Conservation (phyloP, 2,113 vertebrate genomes). For the Apteryx mantelli region DNA sequence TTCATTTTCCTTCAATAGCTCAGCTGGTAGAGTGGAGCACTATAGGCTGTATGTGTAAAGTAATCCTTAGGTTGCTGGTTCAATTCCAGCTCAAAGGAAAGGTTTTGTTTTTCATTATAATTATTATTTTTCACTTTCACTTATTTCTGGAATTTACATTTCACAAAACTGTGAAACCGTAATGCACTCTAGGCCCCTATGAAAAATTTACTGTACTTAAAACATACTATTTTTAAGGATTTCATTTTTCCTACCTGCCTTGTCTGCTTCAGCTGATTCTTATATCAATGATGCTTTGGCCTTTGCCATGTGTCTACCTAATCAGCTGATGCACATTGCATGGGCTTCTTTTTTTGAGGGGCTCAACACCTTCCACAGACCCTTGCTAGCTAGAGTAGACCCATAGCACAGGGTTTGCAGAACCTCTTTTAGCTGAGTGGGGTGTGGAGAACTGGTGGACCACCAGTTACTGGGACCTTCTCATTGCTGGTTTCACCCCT, state of each 20-base stretch:
- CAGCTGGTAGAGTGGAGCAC: slow-evolving; percentile 91
- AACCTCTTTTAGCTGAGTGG: neutral
- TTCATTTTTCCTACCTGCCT: neutral
- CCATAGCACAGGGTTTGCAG: neutral
- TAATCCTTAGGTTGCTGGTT: slow-evolving; percentile 57
- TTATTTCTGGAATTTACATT: neutral
- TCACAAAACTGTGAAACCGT: neutral
- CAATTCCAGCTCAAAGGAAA: slow-evolving; percentile 37
- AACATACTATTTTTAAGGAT: neutral
- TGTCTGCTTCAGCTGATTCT: neutral
- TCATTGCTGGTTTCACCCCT: neutral
- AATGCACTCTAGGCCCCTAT: fast-evolving
- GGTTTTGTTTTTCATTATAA: neutral
- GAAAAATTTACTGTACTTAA: neutral
- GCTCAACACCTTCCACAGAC: neutral
- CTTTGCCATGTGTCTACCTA: neutral
- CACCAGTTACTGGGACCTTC: neutral
- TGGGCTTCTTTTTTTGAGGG: neutral
- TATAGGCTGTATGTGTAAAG: slow-evolving; percentile 70
- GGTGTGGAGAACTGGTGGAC: neutral
- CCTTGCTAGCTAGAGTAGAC: neutral
- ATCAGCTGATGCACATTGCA: neutral
- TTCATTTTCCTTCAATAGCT: slow-evolving; percentile 84
- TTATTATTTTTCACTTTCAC: neutral
- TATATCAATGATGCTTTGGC: neutral